Percentiles rank a stretch among this genome's conserved stretches.
These are phyloP conservation scores for Philereme vetulata DNA, from an alignment of 2,888 invertebrate genomes.

Conservation along the genomic window DNA sequence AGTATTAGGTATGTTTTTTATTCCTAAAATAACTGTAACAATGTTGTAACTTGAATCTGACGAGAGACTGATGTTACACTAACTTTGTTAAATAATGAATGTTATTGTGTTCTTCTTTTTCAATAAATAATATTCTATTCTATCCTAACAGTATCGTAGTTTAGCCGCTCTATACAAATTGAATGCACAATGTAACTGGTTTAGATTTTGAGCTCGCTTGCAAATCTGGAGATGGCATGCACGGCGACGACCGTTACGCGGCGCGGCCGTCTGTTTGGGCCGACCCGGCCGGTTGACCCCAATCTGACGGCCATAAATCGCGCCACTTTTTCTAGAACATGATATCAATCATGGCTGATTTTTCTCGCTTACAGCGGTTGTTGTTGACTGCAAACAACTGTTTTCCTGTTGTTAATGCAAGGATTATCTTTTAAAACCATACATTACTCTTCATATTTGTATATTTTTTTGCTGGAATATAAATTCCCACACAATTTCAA, in stretches of 20 bases:
- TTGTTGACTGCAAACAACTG: slow-evolving; percentile 6
- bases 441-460: not conserved
- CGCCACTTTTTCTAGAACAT: slow-evolving; percentile 41
- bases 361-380: slow-evolving; percentile 26
- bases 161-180: slow-evolving; percentile 11
- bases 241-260: slow-evolving; percentile 55
- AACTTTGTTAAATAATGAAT: no score
- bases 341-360: slow-evolving; percentile 36
- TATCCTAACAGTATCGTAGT: not conserved
- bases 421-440: not conserved
- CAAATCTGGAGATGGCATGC: slow-evolving; percentile 46
- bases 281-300: slow-evolving; percentile 54
- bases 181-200: slow-evolving; percentile 23
- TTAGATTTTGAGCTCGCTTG: slow-evolving; percentile 35
- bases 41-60: no score
- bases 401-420: slow-evolving; percentile 1
- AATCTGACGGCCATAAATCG: slow-evolving; percentile 36
- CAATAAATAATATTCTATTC: no score
- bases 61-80: no score
- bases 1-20: no score
- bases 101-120: no score
- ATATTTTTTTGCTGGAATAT: not conserved
- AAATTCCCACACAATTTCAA: not conserved
- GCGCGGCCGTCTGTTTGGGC: slow-evolving; percentile 47
- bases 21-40: no score